These are phyloP conservation scores for Drosophila dives DNA, from an alignment of 2,888 invertebrate genomes.

Conservation along the genomic window DNA sequence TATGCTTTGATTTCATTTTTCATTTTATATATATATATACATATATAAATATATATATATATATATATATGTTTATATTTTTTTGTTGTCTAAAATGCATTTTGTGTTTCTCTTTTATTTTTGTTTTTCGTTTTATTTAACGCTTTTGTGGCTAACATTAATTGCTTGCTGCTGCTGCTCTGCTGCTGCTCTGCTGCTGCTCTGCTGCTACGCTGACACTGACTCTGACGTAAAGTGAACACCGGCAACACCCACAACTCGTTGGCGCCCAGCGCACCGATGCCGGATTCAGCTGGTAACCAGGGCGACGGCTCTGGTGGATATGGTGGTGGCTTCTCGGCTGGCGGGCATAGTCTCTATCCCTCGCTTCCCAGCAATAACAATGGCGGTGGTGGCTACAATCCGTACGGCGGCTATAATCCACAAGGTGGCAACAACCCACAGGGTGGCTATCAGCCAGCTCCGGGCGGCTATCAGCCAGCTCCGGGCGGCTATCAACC, in stretches of 20 bases:
- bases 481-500: conserved; percentile 47
- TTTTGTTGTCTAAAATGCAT: conserved; percentile 37
- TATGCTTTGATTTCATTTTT: conserved; percentile 29
- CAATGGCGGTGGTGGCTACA: conserved; percentile 46
- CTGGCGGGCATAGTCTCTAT: conserved; percentile 83
- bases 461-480: conserved; percentile 76
- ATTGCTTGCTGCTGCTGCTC: conserved; percentile 37
- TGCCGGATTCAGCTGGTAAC: conserved; percentile 64
- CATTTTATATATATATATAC: neutral
- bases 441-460: conserved; percentile 59
- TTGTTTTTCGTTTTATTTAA: conserved; percentile 32
- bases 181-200: conserved; percentile 21
- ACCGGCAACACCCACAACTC: conserved; percentile 76
- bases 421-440: conserved; percentile 70
- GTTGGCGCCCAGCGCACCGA: conserved; percentile 76
- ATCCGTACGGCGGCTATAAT: conserved; percentile 72
- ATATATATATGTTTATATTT: neutral
- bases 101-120: conserved; percentile 48
- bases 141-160: conserved; percentile 67
- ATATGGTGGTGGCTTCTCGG: conserved; percentile 83
- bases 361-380: conserved; percentile 78
- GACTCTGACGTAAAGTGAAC: conserved; percentile 52
- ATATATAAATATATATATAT: neutral
- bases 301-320: conserved; percentile 68
- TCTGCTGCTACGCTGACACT: conserved; percentile 8